Percentiles rank a stretch among this genome's conserved stretches.
Conservation (phyloP, 1,140 invertebrate genomes). For the Drosophila quadrilineata region DNA sequence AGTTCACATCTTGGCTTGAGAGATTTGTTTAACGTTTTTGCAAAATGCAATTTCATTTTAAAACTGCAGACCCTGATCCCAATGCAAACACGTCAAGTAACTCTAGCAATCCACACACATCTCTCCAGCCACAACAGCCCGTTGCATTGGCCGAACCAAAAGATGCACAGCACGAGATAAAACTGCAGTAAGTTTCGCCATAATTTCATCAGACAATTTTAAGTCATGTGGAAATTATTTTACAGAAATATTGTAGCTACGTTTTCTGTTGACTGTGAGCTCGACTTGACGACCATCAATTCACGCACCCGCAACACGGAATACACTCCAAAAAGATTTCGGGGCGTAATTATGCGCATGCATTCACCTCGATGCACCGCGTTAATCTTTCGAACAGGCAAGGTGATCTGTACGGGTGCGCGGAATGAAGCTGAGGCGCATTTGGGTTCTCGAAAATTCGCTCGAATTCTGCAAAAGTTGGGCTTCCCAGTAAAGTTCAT, state of each 20-base stretch:
- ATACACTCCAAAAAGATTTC: slow-evolving; percentile 99
- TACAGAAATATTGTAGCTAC: slow-evolving; percentile 96
- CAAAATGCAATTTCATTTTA: slow-evolving; percentile 65
- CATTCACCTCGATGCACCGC: slow-evolving; percentile 98
- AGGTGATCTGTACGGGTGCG: slow-evolving; percentile 99
- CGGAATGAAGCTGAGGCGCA: slow-evolving; percentile 97
- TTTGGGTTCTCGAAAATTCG: slow-evolving; percentile 97
- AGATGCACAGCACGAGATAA: slow-evolving; percentile 76
- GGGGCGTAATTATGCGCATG: slow-evolving; percentile 99
- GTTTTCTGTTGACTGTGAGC: slow-evolving; percentile 93
- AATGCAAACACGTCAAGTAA: slow-evolving; percentile 13
- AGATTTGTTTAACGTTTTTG: too few relatives aligned
- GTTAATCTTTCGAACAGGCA: slow-evolving; percentile 98
- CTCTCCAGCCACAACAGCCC: slow-evolving; percentile 63
- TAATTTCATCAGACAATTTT: not conserved
- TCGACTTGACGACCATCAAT: slow-evolving; percentile 95
- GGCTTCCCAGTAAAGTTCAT: slow-evolving; percentile 97
- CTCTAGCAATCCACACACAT: slow-evolving; percentile 58
- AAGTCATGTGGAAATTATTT: not conserved
- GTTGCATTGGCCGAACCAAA: slow-evolving; percentile 59
- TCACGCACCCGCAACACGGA: slow-evolving; percentile 98
- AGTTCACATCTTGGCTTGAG: too few relatives aligned
- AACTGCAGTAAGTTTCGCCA: slow-evolving; percentile 79
- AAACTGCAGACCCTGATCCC: slow-evolving; percentile 49
- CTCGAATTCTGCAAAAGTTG: slow-evolving; percentile 98